Evolutionary conservation across 2,113 vertebrate genomes (phyloP).

Genomic region (Sturnus vulgaris): DNA sequence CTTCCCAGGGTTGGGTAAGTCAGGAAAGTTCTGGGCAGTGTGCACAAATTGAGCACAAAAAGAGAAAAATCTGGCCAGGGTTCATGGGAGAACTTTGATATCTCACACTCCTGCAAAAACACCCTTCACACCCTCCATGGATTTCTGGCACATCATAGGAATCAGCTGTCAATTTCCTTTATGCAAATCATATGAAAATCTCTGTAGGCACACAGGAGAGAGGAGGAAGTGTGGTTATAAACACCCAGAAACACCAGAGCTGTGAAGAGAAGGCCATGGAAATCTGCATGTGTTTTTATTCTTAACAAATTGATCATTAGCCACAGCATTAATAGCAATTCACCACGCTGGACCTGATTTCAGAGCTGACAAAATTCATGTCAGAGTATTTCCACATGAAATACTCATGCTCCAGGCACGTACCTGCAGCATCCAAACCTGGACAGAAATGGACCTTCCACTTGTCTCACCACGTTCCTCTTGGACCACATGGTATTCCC

Average conservation of each 20-base stretch:
- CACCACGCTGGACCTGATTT: not conserved
- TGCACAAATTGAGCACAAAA: rapidly evolving
- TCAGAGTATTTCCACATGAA: not conserved
- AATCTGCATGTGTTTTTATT: not conserved
- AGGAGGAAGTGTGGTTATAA: not conserved
- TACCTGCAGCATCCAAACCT: not conserved
- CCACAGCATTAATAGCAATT: not conserved
- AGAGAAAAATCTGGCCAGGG: not conserved
- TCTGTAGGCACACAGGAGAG: not conserved
- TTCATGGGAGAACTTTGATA: not conserved
- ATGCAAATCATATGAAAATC: not conserved
- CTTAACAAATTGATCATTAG: not conserved
- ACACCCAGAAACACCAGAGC: not conserved
- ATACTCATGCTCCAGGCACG: not conserved
- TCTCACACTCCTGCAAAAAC: not conserved
- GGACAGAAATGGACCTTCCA: not conserved
- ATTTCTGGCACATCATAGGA: not conserved
- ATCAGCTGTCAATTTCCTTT: not conserved
- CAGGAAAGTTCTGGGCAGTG: not conserved
- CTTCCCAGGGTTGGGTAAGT: rapidly evolving
- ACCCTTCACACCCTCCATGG: not conserved
- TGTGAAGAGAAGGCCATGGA: not conserved
- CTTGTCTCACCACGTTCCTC: rapidly evolving
- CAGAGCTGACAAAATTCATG: not conserved
- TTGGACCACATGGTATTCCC: not conserved